Percentiles rank a stretch among this genome's conserved stretches.
Conservation (phyloP, 2,888 invertebrate genomes). For the Falcaria lacertinaria region DNA sequence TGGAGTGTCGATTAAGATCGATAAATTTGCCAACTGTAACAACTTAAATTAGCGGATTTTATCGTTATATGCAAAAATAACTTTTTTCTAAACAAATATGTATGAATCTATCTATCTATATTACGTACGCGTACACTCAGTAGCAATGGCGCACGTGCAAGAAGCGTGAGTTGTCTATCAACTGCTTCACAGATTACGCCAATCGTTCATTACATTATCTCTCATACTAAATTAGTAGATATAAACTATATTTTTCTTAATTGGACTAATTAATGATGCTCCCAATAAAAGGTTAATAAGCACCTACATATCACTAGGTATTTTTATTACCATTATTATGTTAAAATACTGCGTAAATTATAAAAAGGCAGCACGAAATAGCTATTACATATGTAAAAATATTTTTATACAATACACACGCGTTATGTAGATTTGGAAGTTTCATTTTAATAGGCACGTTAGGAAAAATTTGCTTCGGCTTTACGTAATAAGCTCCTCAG, state of each 20-base stretch:
- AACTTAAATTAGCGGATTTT: constrained; percentile 39
- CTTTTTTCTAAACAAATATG: constrained; percentile 6
- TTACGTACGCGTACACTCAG: constrained; percentile 14
- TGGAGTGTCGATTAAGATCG: constrained; percentile 4
- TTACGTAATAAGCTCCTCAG: constrained; percentile 12
- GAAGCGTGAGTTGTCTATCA: constrained; percentile 36
- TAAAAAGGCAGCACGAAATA: no score
- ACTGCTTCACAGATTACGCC: constrained; percentile 20
- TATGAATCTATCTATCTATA: not conserved
- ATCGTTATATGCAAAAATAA: constrained; percentile 32
- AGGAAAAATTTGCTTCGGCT: not conserved
- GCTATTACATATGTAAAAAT: no score
- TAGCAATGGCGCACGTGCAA: constrained; percentile 29
- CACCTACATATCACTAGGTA: not conserved
- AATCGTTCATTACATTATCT: constrained; percentile 13
- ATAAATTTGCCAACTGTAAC: constrained; percentile 12
- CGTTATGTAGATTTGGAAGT: no score
- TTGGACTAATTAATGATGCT: constrained; percentile 30
- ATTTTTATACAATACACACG: no score
- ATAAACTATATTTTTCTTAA: constrained; percentile 26
- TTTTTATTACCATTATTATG: not conserved
- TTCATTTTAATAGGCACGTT: no score
- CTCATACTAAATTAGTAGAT: constrained; percentile 10
- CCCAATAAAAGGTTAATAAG: constrained; percentile 25
- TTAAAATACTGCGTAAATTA: not conserved